Base-by-base conservation (phyloP, 2,888 invertebrate genomes). In the Caenorhabditis auriculariae region DNA sequence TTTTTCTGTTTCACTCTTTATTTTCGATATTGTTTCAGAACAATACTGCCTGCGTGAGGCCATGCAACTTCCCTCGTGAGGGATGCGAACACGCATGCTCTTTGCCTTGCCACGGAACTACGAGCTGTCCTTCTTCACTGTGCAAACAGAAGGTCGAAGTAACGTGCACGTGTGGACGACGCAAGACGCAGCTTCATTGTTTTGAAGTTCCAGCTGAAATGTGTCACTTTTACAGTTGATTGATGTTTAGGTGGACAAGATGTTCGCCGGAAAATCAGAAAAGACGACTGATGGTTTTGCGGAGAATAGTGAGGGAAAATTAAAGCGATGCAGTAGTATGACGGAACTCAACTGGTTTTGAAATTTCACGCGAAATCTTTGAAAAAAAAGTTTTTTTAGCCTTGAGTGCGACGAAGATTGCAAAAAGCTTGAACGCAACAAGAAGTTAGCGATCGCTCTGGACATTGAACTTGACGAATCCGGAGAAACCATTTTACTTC, bases 331-430 rank as follows among this genome's bases (percentile, higher is more conserved):
- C 1, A 9, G 45, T 1, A 65, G 65, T 49, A 38, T 61, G 12
- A 54, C 55, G 0, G 51, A 58, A 41, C 35, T 66, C 37, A 62
- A 54, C 29, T 58, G 59, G 49, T 28, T 4, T 32, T 4, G 17
- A 24, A 29, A 35, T 4, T 35, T 23, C 9, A 41, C 9, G 24
- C 23, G 24, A n/a, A 43, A 6, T 24, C 4, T 45, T 4, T 3
- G 17, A 24, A 9, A n/a, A 3, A 15, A 42, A 42, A 42, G 4
- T 17, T 19, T 37, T 46, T 78, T 0, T 80, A 90, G 90, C 2
- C 83, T 95, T 79, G 91, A 93, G 69, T 96, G 96, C 84, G 91
- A 90, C 81, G 91, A 92, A 68, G 92, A 93, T 76, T 96, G 96
- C 83, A 88, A 89, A 53, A 83, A 89, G 32, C 85, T 90, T 50